Evolutionary conservation across 2,888 invertebrate genomes (phyloP).

Genomic region (Xanthorhoe designata): DNA sequence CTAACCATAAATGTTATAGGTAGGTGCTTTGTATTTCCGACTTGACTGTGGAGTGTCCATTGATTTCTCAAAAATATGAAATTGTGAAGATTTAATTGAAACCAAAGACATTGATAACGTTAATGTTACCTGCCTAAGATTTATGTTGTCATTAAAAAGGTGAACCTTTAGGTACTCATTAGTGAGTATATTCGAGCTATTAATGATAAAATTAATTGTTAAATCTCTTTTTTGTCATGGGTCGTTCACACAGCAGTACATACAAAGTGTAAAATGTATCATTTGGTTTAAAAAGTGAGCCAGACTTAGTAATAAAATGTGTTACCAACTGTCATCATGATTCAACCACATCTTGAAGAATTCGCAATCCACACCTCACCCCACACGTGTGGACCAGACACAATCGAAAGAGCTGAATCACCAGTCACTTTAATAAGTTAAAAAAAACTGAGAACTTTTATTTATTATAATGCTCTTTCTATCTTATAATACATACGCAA

Average conservation of each 20-base stretch:
- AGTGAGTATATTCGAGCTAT: no score
- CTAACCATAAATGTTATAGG: no score
- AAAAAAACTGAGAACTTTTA: background rate
- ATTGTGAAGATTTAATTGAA: no score
- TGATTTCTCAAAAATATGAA: no score
- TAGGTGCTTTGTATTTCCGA: no score
- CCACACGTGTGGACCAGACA: conserved; percentile 61
- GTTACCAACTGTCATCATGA: conserved; percentile 32
- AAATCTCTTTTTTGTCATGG: background rate
- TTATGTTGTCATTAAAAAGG: no score
- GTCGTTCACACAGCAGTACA: background rate
- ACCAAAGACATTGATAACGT: no score
- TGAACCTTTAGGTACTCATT: no score
- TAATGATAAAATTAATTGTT: no score
- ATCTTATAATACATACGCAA: background rate
- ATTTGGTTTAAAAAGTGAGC: background rate
- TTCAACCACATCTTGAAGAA: conserved; percentile 59
- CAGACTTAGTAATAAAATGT: conserved; percentile 1
- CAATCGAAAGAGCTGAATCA: conserved; percentile 68
- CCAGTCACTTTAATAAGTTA: conserved; percentile 16
- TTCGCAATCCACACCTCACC: conserved; percentile 42
- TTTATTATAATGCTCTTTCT: background rate
- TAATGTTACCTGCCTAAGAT: no score
- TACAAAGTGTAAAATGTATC: background rate
- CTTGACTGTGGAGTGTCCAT: no score